Percentiles rank a stretch among this genome's conserved stretches.
These are phyloP conservation scores for Hippocampus abdominalis DNA, from an alignment of 2,113 vertebrate species.

Conservation along the genomic window DNA sequence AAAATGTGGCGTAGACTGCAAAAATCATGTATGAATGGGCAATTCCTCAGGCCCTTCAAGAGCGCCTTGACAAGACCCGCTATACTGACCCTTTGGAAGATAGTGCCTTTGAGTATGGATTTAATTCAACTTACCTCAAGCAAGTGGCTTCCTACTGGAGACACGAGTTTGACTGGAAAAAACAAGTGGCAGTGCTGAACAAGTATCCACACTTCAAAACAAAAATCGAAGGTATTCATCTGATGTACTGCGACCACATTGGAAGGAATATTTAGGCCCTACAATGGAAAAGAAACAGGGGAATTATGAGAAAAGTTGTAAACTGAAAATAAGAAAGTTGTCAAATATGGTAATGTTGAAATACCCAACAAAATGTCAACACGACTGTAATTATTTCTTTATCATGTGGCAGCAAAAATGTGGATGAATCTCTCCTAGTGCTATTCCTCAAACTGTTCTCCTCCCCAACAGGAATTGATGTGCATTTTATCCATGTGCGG, in stretches of 20 bases:
- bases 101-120: conserved; percentile 80
- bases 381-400: not conserved
- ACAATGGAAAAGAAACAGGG: no score
- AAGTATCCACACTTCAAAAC: conserved; percentile 85
- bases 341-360: not conserved
- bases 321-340: not conserved
- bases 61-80: conserved; percentile 75
- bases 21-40: not conserved
- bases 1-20: not conserved
- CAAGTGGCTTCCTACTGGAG: conserved; percentile 83
- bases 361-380: not conserved
- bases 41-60: conserved; percentile 75
- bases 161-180: conserved; percentile 81
- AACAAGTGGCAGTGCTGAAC: conserved; percentile 81
- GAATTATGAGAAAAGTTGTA: not conserved
- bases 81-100: conserved; percentile 73
- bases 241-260: not conserved
- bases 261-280: not conserved
- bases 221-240: conserved; percentile 81
- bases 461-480: conserved; percentile 73
- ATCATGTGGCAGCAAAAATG: no score
- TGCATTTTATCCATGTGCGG: conserved; percentile 83
- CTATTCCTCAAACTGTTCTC: not conserved
- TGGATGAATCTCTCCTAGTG: not conserved
- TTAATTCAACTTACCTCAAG: conserved; percentile 76